Conservation (phyloP, 2,797 vertebrate species). For the Eulemur albifrons region DNA sequence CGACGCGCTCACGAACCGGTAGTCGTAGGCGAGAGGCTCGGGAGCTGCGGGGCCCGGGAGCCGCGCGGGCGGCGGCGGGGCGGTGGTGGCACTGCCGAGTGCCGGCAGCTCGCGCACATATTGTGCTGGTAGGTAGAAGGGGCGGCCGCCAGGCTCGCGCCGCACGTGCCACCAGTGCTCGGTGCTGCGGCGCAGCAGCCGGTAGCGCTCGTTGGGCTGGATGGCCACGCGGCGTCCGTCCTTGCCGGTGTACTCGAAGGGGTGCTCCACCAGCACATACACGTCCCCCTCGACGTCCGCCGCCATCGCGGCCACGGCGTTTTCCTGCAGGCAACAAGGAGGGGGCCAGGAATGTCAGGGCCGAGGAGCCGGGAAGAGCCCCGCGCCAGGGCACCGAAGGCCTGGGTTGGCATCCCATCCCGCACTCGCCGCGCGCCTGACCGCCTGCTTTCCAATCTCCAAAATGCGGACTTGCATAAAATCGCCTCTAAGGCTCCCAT, state of each 20-base stretch:
- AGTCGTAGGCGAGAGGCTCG: conserved; percentile 76
- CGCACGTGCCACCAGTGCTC: conserved; percentile 89
- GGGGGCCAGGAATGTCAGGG: background rate
- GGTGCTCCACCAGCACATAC: conserved; percentile 86
- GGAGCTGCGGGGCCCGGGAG: background rate
- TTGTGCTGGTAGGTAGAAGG: conserved; percentile 88
- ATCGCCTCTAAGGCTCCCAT: background rate
- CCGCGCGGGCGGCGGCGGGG: rapidly evolving
- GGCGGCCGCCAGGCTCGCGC: conserved; percentile 77
- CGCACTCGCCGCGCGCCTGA: background rate
- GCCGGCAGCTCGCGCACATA: conserved; percentile 87
- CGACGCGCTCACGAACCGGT: conserved; percentile 74
- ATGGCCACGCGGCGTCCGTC: conserved; percentile 85
- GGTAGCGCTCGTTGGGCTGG: conserved; percentile 86
- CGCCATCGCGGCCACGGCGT: conserved; percentile 74
- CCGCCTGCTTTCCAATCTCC: background rate
- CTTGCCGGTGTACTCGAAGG: conserved; percentile 85
- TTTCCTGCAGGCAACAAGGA: conserved; percentile 59
- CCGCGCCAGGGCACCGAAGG: background rate
- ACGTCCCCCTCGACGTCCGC: conserved; percentile 78
- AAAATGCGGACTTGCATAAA: background rate
- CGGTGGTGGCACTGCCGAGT: background rate
- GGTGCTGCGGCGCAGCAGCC: conserved; percentile 85
- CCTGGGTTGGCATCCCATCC: background rate
- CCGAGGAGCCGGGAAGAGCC: background rate